Evolutionary conservation across 2,888 invertebrate genomes (phyloP).

Genomic region (Clistopyga incitator): DNA sequence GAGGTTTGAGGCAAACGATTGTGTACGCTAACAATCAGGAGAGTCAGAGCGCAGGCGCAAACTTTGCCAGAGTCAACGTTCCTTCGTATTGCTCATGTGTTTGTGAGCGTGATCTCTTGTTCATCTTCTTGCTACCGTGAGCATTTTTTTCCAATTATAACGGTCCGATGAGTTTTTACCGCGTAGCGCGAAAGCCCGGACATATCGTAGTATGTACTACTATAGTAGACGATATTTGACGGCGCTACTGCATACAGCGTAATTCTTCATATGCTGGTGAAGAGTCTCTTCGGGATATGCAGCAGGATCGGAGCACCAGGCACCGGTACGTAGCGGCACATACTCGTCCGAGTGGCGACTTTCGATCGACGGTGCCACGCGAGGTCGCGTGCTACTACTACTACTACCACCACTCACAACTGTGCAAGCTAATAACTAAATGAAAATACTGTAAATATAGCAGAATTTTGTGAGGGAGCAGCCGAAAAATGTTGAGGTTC

Average conservation of each 20-base stretch:
- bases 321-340: slow-evolving; percentile 26
- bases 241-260: slow-evolving; percentile 21
- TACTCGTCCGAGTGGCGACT: slow-evolving; percentile 60
- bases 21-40: background rate
- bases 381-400: slow-evolving; percentile 75
- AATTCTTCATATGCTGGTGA: slow-evolving; percentile 55
- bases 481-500: background rate
- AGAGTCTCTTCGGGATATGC: slow-evolving; percentile 56
- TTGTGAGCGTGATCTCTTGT: background rate
- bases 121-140: slow-evolving; percentile 5
- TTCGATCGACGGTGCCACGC: slow-evolving; percentile 76
- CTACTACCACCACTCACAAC: slow-evolving; percentile 15
- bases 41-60: background rate
- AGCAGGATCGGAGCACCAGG: slow-evolving; percentile 2
- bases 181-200: slow-evolving; percentile 24
- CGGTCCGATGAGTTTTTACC: slow-evolving; percentile 40
- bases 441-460: slow-evolving; percentile 26
- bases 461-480: too few relatives aligned
- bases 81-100: background rate
- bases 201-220: background rate
- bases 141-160: slow-evolving; percentile 44
- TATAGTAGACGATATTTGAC: background rate
- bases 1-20: slow-evolving; percentile 9
- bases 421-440: slow-evolving; percentile 62
- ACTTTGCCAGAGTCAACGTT: slow-evolving; percentile 7